phyloP scores from a whole-genome alignment of 2,888 invertebrate species.

The Scaptodrosophila latifasciaeformis region DNA sequence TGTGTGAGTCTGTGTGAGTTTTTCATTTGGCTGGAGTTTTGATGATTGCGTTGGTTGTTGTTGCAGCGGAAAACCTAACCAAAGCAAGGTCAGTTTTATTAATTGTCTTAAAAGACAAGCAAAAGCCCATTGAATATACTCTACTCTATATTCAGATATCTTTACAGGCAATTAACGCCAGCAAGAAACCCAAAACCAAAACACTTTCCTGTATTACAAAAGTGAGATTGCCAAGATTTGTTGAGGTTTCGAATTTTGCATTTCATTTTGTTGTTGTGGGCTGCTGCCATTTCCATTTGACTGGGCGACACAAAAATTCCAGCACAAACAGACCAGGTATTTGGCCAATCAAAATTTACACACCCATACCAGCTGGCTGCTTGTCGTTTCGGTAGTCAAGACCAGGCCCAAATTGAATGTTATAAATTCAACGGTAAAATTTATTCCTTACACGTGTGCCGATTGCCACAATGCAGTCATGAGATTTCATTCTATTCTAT shows the following conservation, averaged over 20 bases:
- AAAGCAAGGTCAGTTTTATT: slow-evolving; percentile 60
- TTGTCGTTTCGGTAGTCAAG: slow-evolving; percentile 39
- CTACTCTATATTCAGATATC: slow-evolving; percentile 49
- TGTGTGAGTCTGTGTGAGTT: slow-evolving; percentile 5
- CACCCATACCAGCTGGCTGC: slow-evolving; percentile 6
- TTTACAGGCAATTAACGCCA: slow-evolving; percentile 65
- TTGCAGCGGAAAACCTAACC: slow-evolving; percentile 48
- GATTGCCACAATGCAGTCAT: slow-evolving; percentile 9
- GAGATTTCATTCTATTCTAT: slow-evolving; percentile 49
- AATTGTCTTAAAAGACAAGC: slow-evolving; percentile 51
- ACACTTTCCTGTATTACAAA: slow-evolving; percentile 66
- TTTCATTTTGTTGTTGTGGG: too few relatives aligned
- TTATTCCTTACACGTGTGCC: slow-evolving; percentile 54
- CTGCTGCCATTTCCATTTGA: too few relatives aligned
- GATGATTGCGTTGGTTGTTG: slow-evolving; percentile 29
- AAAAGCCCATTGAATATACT: slow-evolving; percentile 15
- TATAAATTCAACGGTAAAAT: slow-evolving; percentile 66
- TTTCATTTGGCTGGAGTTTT: slow-evolving; percentile 39
- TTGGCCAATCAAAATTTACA: neutral
- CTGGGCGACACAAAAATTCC: neutral
- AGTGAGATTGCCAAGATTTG: slow-evolving; percentile 5
- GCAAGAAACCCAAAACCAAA: too few relatives aligned
- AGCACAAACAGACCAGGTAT: slow-evolving; percentile 1
- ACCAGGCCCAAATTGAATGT: slow-evolving; percentile 56
- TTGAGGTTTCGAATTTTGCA: too few relatives aligned